Conservation (phyloP, 1,140 invertebrate genomes). For the Chionoecetes opilio region DNA sequence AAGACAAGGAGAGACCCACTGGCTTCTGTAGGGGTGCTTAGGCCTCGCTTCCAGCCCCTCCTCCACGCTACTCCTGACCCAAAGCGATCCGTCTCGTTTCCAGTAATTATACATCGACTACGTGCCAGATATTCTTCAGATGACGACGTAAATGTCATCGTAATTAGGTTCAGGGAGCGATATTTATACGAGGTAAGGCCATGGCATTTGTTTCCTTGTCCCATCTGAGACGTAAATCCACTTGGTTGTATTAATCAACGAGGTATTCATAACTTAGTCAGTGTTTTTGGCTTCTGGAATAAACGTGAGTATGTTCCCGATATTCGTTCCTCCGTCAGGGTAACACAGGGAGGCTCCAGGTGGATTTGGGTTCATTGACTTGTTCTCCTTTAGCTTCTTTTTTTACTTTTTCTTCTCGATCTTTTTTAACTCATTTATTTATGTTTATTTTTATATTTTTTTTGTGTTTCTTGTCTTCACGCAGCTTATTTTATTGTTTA, state of each 20-base stretch:
- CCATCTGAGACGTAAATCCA: not conserved
- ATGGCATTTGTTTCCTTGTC: constrained; percentile 31
- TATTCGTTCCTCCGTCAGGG: not conserved
- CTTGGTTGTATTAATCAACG: not conserved
- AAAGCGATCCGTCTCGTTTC: constrained; percentile 49
- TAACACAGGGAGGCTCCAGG: not conserved
- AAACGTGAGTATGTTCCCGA: not conserved
- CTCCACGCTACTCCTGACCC: constrained; percentile 24
- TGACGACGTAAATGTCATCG: constrained; percentile 43
- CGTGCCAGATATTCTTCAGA: constrained; percentile 58
- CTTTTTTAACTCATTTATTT: not conserved
- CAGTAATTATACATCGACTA: constrained; percentile 58
- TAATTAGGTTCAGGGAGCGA: constrained; percentile 41
- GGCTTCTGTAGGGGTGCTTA: not conserved
- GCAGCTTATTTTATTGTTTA: not conserved
- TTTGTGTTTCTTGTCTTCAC: not conserved
- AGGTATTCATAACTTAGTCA: not conserved
- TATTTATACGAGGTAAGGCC: constrained; percentile 17
- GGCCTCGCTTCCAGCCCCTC: constrained; percentile 1
- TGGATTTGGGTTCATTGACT: not conserved
- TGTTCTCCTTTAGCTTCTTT: not conserved
- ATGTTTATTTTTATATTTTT: not conserved
- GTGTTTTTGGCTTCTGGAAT: not conserved
- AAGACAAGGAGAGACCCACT: not conserved
- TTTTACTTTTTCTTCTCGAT: not conserved